Conservation (phyloP, 2,113 vertebrate species). For the Coreoperca whiteheadi region DNA sequence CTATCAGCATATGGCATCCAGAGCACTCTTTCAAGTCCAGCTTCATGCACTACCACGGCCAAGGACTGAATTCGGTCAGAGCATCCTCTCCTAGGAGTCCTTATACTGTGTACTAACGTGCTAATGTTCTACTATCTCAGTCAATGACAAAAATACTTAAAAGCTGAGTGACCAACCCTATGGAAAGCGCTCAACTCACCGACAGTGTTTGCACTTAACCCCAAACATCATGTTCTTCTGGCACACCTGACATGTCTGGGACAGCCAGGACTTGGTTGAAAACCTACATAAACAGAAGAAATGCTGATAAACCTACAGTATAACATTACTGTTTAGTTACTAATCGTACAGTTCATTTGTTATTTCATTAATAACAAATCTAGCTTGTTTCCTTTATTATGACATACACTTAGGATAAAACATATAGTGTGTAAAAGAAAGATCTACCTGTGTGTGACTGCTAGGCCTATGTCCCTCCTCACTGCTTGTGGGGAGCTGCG, state of each 20-base stretch:
- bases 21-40: neutral
- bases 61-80: neutral
- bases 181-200: constrained; percentile 82
- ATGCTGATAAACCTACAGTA: neutral
- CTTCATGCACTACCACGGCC: neutral
- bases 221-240: constrained; percentile 99
- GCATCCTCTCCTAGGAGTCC: neutral
- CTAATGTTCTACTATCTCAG: neutral
- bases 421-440: neutral
- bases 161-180: neutral
- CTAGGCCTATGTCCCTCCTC: constrained; percentile 94
- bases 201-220: constrained; percentile 99
- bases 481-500: constrained; percentile 93
- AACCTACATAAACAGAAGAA: constrained; percentile 84
- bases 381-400: neutral
- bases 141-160: neutral
- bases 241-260: constrained; percentile 98
- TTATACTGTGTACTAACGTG: neutral
- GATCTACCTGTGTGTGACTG: constrained; percentile 94
- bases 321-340: neutral
- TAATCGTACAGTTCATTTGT: too few relatives aligned
- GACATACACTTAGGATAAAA: neutral
- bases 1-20: neutral
- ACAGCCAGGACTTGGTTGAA: constrained; percentile 98
- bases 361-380: neutral